Base-by-base conservation (phyloP, 2,113 vertebrate genomes). In the Shinisaurus crocodilurus region DNA sequence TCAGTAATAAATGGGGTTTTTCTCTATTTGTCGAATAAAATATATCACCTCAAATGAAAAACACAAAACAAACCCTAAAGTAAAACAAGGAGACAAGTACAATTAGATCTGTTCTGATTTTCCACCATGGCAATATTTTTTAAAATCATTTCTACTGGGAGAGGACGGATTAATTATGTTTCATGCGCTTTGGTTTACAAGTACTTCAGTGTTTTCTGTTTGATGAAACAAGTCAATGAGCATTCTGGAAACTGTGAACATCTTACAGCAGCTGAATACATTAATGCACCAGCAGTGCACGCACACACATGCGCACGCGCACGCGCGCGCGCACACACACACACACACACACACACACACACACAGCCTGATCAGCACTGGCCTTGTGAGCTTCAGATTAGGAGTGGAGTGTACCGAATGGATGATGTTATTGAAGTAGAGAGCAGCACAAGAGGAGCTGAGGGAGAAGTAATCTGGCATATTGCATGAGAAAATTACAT, bases 401-500 rank as follows among this genome's bases (percentile, higher is more conserved):
- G 92, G 60, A 93, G 77, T 18, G 72, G 60, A 92, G 54, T 27
- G 13, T n/a, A 86, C 48, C 25, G 93, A 94, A 91, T 45, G 65
- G 45, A 65, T 86, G 92, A 77, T 90, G 88, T 85, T 93, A 79
- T 57, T 91, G 84, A 91, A 94, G 85, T 9, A 43, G 32, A 93
- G 25, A 79, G 57, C 1, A 91, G 45, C 67, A 90, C 86, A 83
- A 91, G 45, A 87, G 90, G 86, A 95, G 84, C 91, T 94, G 83
- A 95, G 92, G 82, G 90, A 94, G 92, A 97, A 94, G 77, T 95
- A 96, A 96, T 94, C 88, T 93, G 92, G 72, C 77, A 91, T 89
- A 82, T 86, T 96, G 93, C 82, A 89, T 94, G 93, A 96, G 92
- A 95, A 96, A 96, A 95, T 95, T 86, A 50, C 93, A 87, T 95